Evolutionary conservation across 2,113 vertebrate species (phyloP).

Genomic region (Haemorhous mexicanus): DNA sequence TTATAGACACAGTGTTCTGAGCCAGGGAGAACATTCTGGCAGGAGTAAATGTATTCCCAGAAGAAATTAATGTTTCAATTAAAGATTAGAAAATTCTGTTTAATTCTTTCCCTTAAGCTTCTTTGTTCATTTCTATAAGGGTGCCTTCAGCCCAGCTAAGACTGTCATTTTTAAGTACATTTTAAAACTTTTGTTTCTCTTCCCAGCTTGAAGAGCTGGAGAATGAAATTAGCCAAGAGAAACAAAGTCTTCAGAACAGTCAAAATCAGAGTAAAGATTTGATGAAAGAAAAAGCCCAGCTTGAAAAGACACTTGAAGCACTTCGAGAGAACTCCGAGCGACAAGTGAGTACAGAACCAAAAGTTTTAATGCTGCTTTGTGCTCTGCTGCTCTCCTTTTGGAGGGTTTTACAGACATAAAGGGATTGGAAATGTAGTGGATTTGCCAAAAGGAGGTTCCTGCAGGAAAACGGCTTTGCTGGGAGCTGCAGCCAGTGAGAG

Average conservation of each 20-base stretch:
- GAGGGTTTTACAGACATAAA: not conserved
- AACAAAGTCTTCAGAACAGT: slow-evolving; percentile 84
- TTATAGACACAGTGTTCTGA: not conserved
- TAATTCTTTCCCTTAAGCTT: not conserved
- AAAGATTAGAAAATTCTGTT: not conserved
- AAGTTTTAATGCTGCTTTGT: not conserved
- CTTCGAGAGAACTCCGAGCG: slow-evolving; percentile 92
- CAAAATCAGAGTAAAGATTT: slow-evolving; percentile 90
- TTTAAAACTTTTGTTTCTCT: not conserved
- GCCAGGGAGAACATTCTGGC: not conserved
- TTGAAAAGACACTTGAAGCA: slow-evolving; percentile 92
- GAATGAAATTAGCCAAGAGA: slow-evolving; percentile 83
- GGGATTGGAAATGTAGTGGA: not conserved
- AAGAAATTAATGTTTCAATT: not conserved
- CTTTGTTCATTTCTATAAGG: not conserved
- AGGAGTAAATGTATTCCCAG: not conserved
- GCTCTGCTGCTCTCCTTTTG: not conserved
- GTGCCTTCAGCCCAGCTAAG: not conserved
- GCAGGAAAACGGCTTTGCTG: not conserved
- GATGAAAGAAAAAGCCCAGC: slow-evolving; percentile 94
- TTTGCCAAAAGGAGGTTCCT: not conserved
- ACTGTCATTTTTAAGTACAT: not conserved
- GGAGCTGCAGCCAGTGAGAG: not conserved
- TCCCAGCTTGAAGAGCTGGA: slow-evolving; percentile 86
- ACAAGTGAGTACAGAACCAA: slow-evolving; percentile 77